Evolutionary conservation across 2,113 vertebrate species (phyloP), one percentile per base, ranked within the genome.

Genomic region (Colossoma macropomum): DNA sequence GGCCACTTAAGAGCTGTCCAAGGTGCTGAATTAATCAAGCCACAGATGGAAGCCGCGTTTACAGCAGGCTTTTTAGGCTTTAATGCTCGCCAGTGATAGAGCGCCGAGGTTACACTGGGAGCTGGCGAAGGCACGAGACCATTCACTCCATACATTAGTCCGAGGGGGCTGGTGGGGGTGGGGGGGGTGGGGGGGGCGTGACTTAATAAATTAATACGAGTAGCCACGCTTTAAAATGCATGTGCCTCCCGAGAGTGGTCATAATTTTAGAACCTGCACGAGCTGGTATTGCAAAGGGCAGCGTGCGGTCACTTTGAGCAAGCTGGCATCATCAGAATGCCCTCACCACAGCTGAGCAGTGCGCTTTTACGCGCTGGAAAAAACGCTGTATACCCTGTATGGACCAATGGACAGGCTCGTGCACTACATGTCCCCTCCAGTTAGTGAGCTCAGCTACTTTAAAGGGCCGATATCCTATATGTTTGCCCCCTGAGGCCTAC

Each of bases 1-100:
- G 52, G 38, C 9, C 30, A 34, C 6, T 41, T 17, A 65, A 21
- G 87, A 89, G 82, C 91, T 93, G 87, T 93, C 91, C 89, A 0
- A 84, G 91, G 91, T 93, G 85, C 92, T 92, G 90, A 91, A 90
- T 56, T 66, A 21, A 73, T 30, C 38, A 45, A 75, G 52, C 2
- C 34, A n/a, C 21, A 0, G 50, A 15, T 52, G 27, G 28, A 79
- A 32, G 45, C 41, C 38, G 62, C 77, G n/a, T 48, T 38, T 27
- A 30, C 28, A 63, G 77, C 48, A 52, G 48, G 52, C 30, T 56
- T 79, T 79, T 79, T 59, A 27, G 52, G 59, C 41, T 70, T 27
- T 56, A 79, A 69, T 28, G 66, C 65, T 34, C 38, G 54, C 63
- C 16, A 70, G 30, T 69, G 48, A 50, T 52, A 17, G 63, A 56